Conservation (phyloP, 2,797 vertebrate species). For the Trematomus bernacchii region DNA sequence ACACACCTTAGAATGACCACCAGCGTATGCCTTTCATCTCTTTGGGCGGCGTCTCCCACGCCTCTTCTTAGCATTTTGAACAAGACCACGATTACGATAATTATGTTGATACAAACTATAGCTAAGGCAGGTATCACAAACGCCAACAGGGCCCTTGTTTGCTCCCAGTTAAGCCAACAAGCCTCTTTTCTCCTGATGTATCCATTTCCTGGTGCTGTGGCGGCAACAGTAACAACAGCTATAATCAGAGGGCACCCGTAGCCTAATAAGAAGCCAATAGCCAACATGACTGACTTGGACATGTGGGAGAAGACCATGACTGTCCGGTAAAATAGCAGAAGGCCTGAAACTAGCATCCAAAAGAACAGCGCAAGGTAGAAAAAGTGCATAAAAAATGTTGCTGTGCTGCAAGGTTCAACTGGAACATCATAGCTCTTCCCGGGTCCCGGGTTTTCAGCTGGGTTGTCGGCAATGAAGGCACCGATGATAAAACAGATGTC, state of each 20-base stretch:
- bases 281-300: constrained; percentile 88
- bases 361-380: constrained; percentile 95
- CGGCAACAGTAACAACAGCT: constrained; percentile 87
- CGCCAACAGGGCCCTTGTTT: constrained; percentile 89
- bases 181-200: constrained; percentile 73
- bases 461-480: constrained; percentile 65
- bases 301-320: constrained; percentile 91
- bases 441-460: constrained; percentile 46
- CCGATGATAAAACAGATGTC: constrained; percentile 91
- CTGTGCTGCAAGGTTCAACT: constrained; percentile 79
- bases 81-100: constrained; percentile 89
- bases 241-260: constrained; percentile 90
- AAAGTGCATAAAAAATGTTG: constrained; percentile 93
- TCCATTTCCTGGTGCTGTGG: constrained; percentile 81
- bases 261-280: constrained; percentile 87
- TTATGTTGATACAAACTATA: constrained; percentile 88
- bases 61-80: constrained; percentile 89
- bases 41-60: constrained; percentile 81
- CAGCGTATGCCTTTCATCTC: constrained; percentile 86
- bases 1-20: constrained; percentile 90
- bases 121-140: constrained; percentile 88
- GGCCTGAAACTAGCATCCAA: constrained; percentile 93
- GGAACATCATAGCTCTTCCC: constrained; percentile 25
- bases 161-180: constrained; percentile 92
- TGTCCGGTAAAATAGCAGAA: constrained; percentile 91